These are phyloP conservation scores for Podiceps cristatus DNA, from an alignment of 2,113 vertebrate species.

Conservation along the genomic window DNA sequence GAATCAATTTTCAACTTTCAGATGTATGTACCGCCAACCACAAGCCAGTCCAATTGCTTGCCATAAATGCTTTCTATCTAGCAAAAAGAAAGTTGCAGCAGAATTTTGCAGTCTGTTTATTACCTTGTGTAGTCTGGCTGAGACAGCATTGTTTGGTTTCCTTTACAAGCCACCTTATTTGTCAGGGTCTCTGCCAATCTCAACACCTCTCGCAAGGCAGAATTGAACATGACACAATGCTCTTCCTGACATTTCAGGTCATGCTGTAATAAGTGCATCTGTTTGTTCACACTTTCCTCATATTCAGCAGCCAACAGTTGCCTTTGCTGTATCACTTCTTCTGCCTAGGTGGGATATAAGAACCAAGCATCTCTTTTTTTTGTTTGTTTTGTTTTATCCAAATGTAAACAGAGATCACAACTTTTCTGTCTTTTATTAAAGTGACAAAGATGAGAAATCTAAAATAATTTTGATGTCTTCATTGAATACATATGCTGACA, in stretches of 20 bases:
- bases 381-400: background rate
- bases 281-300: constrained; percentile 73
- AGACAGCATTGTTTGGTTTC: background rate
- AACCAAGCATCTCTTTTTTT: background rate
- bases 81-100: background rate
- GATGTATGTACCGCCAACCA: background rate
- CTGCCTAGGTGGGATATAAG: constrained; percentile 58
- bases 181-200: constrained; percentile 43
- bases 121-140: background rate
- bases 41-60: background rate
- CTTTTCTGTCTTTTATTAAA: background rate
- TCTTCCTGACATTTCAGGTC: constrained; percentile 70
- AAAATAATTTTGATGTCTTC: background rate
- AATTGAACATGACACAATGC: constrained; percentile 70
- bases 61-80: background rate
- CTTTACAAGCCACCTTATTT: background rate
- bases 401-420: background rate
- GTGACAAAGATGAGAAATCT: background rate
- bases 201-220: constrained; percentile 17
- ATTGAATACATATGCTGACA: background rate
- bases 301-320: constrained; percentile 77
- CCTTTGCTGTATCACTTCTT: constrained; percentile 78
- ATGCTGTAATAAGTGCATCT: constrained; percentile 71
- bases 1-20: background rate
- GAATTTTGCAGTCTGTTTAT: background rate